Evolutionary conservation across 2,113 vertebrate genomes (phyloP), one percentile per base, ranked within the genome.

Genomic region (Bos indicus): DNA sequence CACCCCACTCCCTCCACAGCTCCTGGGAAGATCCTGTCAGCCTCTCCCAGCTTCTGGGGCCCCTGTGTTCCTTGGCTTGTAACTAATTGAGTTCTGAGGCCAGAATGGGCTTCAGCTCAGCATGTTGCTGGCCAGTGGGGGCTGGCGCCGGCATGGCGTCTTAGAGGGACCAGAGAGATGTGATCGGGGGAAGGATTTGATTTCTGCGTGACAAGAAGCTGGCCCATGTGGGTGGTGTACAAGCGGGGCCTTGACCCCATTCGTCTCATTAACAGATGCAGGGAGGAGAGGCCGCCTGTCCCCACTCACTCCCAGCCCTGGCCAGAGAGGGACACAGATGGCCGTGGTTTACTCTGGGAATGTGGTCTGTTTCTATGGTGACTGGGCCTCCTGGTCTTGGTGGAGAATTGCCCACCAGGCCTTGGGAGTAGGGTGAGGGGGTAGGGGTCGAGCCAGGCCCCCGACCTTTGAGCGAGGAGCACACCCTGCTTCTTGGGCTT

Each of bases 71-170:
- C 71, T 30, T 25, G 26, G 21, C 59, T n/a, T 23, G 15, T 28
- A 57, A 46, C 43, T 77, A 30, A 40, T 17, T 17, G 3, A 71
- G 62, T 28, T 11, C 43, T 17, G 56, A 78, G 12, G n/a, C 51
- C 17, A 0, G 57, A 23, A 14, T 52, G 33, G 28, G 23, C 54
- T 89, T 60, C 2, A 21, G 16, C 59, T 88, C 11, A 7, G 77
- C 6, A 12, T 82, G 28, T 36, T 13, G 28, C 64, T 6, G 28
- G 48, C n/a, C 8, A 9, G 25, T 15, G 1, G 54, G n/a, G 26
- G 25, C 33, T 19, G 10, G 33, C 6, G 2, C 15, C 30, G 10
- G 10, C 0, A 0, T 6, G 15, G 59, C 4, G 1, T 1, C 0
- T 8, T 6, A 11, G 5, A 17, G 9, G 14, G 2, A 10, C 2